A percentile compares a stretch with the other conserved stretches of the same genome.
phyloP scores from a whole-genome alignment of 92 coral and sea anemone genomes.

The Scolanthus callimorphus region DNA sequence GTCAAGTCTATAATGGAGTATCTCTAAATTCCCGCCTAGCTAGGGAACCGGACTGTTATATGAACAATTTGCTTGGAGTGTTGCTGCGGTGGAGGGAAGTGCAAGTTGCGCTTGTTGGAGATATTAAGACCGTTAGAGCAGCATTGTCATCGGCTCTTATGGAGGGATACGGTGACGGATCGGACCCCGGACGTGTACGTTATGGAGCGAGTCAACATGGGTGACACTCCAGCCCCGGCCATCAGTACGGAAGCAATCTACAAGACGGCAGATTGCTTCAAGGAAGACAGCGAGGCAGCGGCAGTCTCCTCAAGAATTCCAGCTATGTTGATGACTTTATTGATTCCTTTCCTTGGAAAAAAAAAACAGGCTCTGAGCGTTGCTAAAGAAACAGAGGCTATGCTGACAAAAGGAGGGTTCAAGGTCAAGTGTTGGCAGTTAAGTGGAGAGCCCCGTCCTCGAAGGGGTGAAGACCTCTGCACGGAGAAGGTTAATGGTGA shows the following conservation, averaged over 20 bases:
- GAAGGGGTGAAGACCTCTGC: constrained; percentile 7
- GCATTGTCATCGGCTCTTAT: constrained; percentile 52
- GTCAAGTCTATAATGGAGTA: too few relatives aligned
- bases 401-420: constrained; percentile 50
- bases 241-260: constrained; percentile 60
- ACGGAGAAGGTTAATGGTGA: too few relatives aligned
- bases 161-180: constrained; percentile 32
- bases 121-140: constrained; percentile 45
- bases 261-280: constrained; percentile 50
- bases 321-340: constrained; percentile 59
- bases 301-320: constrained; percentile 36
- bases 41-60: constrained; percentile 56
- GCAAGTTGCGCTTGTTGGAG: constrained; percentile 37
- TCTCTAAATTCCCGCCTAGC: constrained; percentile 45
- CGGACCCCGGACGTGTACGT: constrained; percentile 26
- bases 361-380: constrained; percentile 31
- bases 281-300: constrained; percentile 28
- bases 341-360: constrained; percentile 25
- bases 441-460: constrained; percentile 47
- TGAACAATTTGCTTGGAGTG: constrained; percentile 51
- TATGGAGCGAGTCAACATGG: constrained; percentile 44
- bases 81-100: constrained; percentile 53
- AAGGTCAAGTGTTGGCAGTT: too few relatives aligned
- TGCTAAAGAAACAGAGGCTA: constrained; percentile 32
- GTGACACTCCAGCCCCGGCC: constrained; percentile 54